These are phyloP conservation scores for Spisula subtruncata DNA, from an alignment of 2,888 invertebrate species.

Conservation along the genomic window DNA sequence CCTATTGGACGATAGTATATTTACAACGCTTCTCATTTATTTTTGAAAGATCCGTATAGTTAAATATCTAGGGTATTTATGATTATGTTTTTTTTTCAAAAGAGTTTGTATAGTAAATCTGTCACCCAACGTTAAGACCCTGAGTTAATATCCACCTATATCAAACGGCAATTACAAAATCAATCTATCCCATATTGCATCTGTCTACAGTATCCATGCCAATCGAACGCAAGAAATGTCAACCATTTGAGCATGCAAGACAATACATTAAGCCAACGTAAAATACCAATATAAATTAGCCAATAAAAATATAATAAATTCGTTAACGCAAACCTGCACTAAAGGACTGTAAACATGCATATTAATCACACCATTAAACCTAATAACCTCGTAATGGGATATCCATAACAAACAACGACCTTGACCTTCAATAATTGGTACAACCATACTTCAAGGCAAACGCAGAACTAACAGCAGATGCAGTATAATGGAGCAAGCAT, in stretches of 20 bases:
- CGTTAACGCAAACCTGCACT: neutral
- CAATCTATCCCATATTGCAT: neutral
- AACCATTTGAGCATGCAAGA: neutral
- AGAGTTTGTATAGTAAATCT: too few relatives aligned
- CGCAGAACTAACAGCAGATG: neutral
- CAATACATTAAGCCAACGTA: neutral
- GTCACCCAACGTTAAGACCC: too few relatives aligned
- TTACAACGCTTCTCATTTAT: too few relatives aligned
- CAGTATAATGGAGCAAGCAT: too few relatives aligned
- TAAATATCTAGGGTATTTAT: too few relatives aligned
- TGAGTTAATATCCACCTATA: too few relatives aligned
- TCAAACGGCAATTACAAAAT: too few relatives aligned
- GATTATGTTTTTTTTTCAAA: too few relatives aligned
- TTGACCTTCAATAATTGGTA: slow-evolving; percentile 10
- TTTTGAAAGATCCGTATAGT: too few relatives aligned
- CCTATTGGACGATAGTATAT: too few relatives aligned
- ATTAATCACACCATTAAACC: slow-evolving; percentile 13
- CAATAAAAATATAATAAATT: neutral
- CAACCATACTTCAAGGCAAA: neutral
- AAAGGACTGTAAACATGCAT: neutral
- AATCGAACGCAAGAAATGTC: neutral
- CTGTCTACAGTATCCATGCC: neutral
- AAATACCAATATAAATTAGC: neutral
- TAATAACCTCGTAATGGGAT: slow-evolving; percentile 12
- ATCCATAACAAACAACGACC: neutral